Conservation (phyloP, 1,140 invertebrate species). For the Chymomyza costata region DNA sequence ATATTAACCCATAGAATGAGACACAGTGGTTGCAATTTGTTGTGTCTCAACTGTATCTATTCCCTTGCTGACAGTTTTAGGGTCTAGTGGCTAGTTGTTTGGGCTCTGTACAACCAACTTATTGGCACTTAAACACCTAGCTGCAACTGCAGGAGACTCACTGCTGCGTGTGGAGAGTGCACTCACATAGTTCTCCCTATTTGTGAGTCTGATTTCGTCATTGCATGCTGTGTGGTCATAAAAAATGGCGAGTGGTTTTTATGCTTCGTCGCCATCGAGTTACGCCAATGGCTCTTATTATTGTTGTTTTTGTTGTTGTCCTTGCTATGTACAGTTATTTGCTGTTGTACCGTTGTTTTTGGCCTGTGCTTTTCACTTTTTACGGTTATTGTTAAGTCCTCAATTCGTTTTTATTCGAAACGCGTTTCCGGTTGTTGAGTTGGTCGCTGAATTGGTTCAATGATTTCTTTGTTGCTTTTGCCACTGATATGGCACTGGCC, state of each 20-base stretch:
- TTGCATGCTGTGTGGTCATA: conserved; percentile 46
- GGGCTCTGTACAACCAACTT: conserved; percentile 24
- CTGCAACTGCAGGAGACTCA: conserved; percentile 2
- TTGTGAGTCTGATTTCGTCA: conserved; percentile 45
- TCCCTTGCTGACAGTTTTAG: too few relatives aligned
- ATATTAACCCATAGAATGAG: too few relatives aligned
- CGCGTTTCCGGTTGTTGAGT: conserved; percentile 72
- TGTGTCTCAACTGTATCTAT: too few relatives aligned
- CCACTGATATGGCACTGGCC: conserved; percentile 9
- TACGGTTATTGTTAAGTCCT: conserved; percentile 65
- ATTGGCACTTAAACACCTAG: conserved; percentile 21
- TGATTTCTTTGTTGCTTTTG: conserved; percentile 62
- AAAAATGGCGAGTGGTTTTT: conserved; percentile 62
- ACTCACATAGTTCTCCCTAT: too few relatives aligned
- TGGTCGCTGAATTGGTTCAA: conserved; percentile 73
- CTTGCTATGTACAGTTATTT: conserved; percentile 37
- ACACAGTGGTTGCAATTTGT: too few relatives aligned
- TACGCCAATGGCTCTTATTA: conserved; percentile 37
- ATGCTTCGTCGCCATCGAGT: conserved; percentile 65
- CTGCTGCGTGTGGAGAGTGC: background rate
- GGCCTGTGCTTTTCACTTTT: conserved; percentile 44
- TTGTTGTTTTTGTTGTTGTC: background rate
- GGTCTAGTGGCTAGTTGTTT: conserved; percentile 1
- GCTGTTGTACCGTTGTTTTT: conserved; percentile 12
- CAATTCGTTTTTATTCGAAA: conserved; percentile 73